phyloP scores from a whole-genome alignment of 2,888 invertebrate genomes.

The Doris montereyensis region DNA sequence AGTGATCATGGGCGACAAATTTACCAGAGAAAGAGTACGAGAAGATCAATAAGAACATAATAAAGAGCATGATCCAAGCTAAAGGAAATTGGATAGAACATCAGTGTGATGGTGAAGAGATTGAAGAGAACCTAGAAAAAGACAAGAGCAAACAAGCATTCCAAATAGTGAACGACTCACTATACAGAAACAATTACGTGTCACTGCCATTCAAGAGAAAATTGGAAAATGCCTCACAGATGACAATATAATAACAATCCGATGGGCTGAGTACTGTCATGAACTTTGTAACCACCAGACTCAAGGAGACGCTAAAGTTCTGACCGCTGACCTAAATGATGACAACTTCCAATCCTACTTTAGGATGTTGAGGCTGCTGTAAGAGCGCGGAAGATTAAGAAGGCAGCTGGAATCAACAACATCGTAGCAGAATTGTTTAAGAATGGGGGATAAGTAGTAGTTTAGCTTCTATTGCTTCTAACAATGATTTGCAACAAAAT shows the following conservation, averaged over 20 bases:
- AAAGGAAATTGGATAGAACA: too few relatives aligned
- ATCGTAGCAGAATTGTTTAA: slow-evolving; percentile 13
- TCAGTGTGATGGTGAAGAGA: too few relatives aligned
- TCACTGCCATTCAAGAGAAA: too few relatives aligned
- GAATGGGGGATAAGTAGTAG: slow-evolving; percentile 13
- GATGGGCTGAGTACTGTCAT: too few relatives aligned
- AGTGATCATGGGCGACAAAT: neutral
- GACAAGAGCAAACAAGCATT: too few relatives aligned
- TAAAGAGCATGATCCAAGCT: neutral
- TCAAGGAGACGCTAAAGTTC: neutral
- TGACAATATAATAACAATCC: neutral
- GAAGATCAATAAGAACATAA: neutral
- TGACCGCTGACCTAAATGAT: too few relatives aligned
- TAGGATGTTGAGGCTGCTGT: slow-evolving; percentile 13
- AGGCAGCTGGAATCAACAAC: too few relatives aligned
- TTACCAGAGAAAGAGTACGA: neutral
- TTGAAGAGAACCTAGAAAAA: too few relatives aligned
- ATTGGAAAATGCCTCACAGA: neutral
- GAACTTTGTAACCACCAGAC: neutral
- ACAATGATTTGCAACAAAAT: too few relatives aligned
- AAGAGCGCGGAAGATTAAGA: neutral
- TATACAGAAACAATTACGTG: too few relatives aligned
- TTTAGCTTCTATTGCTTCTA: neutral
- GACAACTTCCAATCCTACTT: neutral
- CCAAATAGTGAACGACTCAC: too few relatives aligned